A percentile compares a stretch with the other conserved stretches of the same genome.
Conservation (phyloP, 2,113 vertebrate genomes). For the Pan paniscus region DNA sequence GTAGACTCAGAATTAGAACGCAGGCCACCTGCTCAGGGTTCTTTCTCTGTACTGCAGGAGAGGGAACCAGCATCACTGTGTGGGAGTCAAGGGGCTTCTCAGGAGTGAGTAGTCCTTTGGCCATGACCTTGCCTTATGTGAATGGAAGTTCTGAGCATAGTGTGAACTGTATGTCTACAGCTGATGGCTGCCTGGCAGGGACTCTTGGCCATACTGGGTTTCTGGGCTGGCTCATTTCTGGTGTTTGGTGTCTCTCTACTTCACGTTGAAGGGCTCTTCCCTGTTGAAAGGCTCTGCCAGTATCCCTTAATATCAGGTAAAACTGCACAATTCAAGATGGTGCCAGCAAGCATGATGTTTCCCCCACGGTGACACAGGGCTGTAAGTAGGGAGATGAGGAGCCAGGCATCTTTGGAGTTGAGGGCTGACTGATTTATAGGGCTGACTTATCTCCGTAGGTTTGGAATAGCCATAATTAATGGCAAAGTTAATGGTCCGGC, state of each 20-base stretch:
- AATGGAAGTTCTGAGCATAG: background rate
- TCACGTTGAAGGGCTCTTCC: background rate
- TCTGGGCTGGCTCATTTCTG: background rate
- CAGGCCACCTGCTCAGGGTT: background rate
- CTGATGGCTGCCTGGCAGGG: background rate
- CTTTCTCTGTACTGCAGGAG: background rate
- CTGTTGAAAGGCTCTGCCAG: background rate
- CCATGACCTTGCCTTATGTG: background rate
- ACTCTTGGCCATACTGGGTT: background rate
- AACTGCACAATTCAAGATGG: background rate
- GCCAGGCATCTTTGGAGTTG: background rate
- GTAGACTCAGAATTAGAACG: constrained; percentile 47
- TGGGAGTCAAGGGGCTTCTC: background rate
- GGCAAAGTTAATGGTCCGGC: background rate
- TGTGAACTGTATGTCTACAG: fast-evolving
- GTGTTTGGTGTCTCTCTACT: background rate
- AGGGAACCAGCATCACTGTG: background rate
- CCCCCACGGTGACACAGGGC: background rate
- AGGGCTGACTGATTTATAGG: background rate
- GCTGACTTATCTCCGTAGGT: background rate
- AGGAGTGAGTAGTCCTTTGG: background rate
- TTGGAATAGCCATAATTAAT: background rate
- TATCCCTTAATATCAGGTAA: background rate
- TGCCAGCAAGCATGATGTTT: background rate
- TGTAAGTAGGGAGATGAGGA: background rate